phyloP scores from a whole-genome alignment of 2,113 vertebrate species.

The Syngnathus floridae region DNA sequence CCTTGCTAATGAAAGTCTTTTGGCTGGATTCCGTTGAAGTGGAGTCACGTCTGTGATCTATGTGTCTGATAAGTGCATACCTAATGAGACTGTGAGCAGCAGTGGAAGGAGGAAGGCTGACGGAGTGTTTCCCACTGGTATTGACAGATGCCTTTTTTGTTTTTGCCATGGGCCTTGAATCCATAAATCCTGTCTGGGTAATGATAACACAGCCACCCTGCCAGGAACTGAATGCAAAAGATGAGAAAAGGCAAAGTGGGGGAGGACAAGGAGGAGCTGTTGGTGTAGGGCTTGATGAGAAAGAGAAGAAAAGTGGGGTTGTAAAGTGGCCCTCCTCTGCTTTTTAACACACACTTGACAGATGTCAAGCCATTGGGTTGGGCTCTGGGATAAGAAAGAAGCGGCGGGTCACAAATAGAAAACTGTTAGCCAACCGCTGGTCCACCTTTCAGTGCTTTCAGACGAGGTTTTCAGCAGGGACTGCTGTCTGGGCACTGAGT shows the following conservation, averaged over 20 bases:
- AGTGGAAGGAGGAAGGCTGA: constrained; percentile 44
- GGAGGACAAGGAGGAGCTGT: constrained; percentile 56
- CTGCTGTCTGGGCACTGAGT: constrained; percentile 53
- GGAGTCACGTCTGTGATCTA: constrained; percentile 98
- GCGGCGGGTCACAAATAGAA: constrained; percentile 59
- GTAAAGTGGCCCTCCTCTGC: constrained; percentile 53
- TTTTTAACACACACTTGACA: constrained; percentile 66
- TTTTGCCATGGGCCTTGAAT: constrained; percentile 92
- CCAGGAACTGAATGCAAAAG: constrained; percentile 84
- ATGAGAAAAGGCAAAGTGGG: constrained; percentile 43
- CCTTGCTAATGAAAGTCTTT: constrained; percentile 93
- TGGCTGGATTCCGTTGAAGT: constrained; percentile 89
- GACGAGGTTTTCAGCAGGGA: constrained; percentile 49
- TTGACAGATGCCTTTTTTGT: constrained; percentile 95
- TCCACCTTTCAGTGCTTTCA: constrained; percentile 24
- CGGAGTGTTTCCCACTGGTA: constrained; percentile 91
- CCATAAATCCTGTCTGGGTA: constrained; percentile 92
- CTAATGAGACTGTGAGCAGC: constrained; percentile 95
- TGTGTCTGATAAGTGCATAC: constrained; percentile 98
- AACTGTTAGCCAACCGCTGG: constrained; percentile 51
- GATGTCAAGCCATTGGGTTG: constrained; percentile 60
- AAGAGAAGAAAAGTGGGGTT: constrained; percentile 52
- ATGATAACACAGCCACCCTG: constrained; percentile 93
- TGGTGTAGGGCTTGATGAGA: constrained; percentile 35
- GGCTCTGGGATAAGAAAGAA: constrained; percentile 54